A percentile compares a stretch with the other conserved stretches of the same genome.
phyloP scores from a whole-genome alignment of 2,113 vertebrate genomes.

The Scatophagus argus region DNA sequence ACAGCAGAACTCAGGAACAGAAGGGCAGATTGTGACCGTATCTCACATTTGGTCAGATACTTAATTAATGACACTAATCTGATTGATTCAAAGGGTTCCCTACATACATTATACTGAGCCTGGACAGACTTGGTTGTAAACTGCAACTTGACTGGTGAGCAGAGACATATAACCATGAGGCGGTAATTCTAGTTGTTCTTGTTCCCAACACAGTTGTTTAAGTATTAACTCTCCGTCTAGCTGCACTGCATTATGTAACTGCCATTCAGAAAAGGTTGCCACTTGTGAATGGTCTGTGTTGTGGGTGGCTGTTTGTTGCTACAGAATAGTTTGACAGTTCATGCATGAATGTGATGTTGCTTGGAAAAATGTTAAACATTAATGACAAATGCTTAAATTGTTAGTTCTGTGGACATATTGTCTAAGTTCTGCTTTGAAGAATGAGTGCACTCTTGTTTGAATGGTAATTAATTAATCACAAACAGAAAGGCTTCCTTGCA shows the following conservation, averaged over 20 bases:
- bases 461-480: neutral
- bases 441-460: neutral
- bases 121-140: no score
- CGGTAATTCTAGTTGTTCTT: no score
- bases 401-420: neutral
- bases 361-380: neutral
- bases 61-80: no score
- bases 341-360: neutral
- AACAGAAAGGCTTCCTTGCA: neutral
- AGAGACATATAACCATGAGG: no score
- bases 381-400: neutral
- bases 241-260: constrained; percentile 10
- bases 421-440: neutral
- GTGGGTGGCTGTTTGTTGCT: neutral
- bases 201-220: neutral
- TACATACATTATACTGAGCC: no score
- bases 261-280: constrained; percentile 5
- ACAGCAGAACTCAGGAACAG: no score
- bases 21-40: no score
- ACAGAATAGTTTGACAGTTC: neutral
- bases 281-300: constrained; percentile 25
- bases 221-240: constrained; percentile 12
- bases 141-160: no score
- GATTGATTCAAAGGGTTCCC: no score
- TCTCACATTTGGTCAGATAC: no score